Base-by-base conservation (phyloP, 1,140 invertebrate genomes). In the Tigriopus japonicus region DNA sequence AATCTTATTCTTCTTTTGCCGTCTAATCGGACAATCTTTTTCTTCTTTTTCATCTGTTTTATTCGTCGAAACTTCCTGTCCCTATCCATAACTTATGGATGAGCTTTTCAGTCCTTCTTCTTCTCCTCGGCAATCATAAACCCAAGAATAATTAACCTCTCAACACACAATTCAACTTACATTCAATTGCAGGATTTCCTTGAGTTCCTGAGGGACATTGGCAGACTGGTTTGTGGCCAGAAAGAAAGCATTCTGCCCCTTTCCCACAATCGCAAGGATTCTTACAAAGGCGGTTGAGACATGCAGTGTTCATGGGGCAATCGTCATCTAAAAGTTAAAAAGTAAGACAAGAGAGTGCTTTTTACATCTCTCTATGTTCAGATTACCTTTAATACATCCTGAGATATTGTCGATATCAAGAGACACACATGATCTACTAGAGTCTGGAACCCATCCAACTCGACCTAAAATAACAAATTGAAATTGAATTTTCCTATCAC, bases 181-280 rank as follows among this genome's bases (percentile, higher is more conserved):
- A 92, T 19, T 77, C 75, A 10, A 82, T 77, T 63, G 88, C 83
- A 0, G 87, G 87, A 72, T 90, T 85, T 60, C 87, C 87, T 69
- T 87, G 84, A 68, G 78, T 87, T 14, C 85, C 85, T 65, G 82
- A 76, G 63, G 80, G 75, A 68, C 88, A 92, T 2, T 83, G 83
- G 68, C 88, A 93, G 5, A 88, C 80, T 0, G 87, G 84, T 40
- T 85, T 80, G 65, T 92, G 88, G 64, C 88, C 82, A 62, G 79
- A 78, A 0, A 90, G 81, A 40, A 81, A 78, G 66, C 89, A 93
- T 62, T 83, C 78, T 6, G 87, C 83, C 68, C 91, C 85, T 24
- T 78, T 77, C 21, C 88, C 89, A 68, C 88, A 92, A 67, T 84
- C 83, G 67, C 87, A 92, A 3, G 87, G 86, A 64, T 87, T 84